Base-by-base conservation (phyloP, 2,888 invertebrate genomes). In the Epinotia demarniana region DNA sequence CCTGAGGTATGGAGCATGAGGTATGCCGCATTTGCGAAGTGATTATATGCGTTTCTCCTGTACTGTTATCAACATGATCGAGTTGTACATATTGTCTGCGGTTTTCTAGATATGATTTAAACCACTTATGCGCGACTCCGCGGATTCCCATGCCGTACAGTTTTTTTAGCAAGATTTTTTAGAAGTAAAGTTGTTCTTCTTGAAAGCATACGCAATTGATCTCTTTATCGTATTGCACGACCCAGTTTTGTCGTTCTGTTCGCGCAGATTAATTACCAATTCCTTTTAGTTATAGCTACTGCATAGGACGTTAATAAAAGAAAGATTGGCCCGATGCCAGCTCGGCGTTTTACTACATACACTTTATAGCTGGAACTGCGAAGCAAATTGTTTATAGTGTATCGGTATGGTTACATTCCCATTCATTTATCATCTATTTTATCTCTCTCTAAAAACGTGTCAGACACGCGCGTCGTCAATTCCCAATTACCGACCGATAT, bases 251-350 rank as follows among this genome's bases (percentile, higher is more conserved):
- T 78, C 78, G 75, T 76, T 77, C 76, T 78, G 81, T 81, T 85
- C 81, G 81, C 79, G 79, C 82, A 85, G 83, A 88, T 87, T 88
- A 87, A 89, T 90, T 85, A 85, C 81, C 81, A 85, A 86, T 87
- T 86, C 85, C 83, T 81, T 84, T 87, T 85, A 87, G 83, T 85
- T 86, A 85, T 82, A 81, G 81, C 83, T 77, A 82, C 84, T 85
- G 84, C 84, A 84, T 81, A 85, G 82, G 82, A 85, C 84, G 84
- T 87, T 85, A 85, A 87, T 88, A 84, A 85, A 85, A 83, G 81
- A 81, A 79, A 80, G 80, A 88, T 90, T 90, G 89, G 79, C 79
- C 77, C 61, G 75, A 77, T 86, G 89, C 89, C 89, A 89, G 78
- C 84, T 84, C 83, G 76, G 72, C 75, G 79, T 79, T 82, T 80